These are phyloP conservation scores for Drosophila kokeensis DNA, from an alignment of 2,888 invertebrate genomes.

Conservation along the genomic window DNA sequence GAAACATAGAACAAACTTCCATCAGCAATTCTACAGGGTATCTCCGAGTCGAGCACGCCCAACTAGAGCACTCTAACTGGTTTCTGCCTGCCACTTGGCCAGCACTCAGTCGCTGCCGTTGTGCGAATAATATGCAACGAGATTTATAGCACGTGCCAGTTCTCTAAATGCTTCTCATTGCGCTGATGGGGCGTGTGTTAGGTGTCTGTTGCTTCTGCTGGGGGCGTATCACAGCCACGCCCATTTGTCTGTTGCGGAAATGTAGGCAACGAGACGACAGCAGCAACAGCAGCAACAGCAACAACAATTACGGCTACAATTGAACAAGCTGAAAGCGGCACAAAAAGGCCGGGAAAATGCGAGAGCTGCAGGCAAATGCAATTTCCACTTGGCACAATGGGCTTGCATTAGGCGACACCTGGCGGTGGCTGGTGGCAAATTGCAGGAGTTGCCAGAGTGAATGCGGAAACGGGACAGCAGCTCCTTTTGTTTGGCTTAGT, in stretches of 20 bases:
- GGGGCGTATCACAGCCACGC: slow-evolving; percentile 49
- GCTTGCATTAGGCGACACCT: slow-evolving; percentile 62
- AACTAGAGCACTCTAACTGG: neutral
- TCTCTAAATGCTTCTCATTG: slow-evolving; percentile 24
- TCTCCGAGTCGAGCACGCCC: neutral
- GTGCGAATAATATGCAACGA: neutral
- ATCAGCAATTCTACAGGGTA: neutral
- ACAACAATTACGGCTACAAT: slow-evolving; percentile 21
- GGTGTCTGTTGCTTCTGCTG: slow-evolving; percentile 25
- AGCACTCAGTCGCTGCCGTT: neutral
- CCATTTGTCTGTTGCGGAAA: slow-evolving; percentile 72
- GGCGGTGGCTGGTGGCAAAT: slow-evolving; percentile 61
- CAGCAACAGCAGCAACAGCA: slow-evolving; percentile 12
- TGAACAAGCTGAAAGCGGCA: slow-evolving; percentile 5
- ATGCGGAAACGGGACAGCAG: slow-evolving; percentile 55
- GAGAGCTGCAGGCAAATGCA: slow-evolving; percentile 50
- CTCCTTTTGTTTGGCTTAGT: slow-evolving; percentile 35
- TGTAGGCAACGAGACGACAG: slow-evolving; percentile 58
- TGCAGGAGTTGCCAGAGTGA: slow-evolving; percentile 51
- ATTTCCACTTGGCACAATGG: slow-evolving; percentile 61
- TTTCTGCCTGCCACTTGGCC: neutral
- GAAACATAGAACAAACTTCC: neutral
- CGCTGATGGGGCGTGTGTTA: slow-evolving; percentile 4
- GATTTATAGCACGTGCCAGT: slow-evolving; percentile 29
- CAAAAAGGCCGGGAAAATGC: slow-evolving; percentile 8